Conservation (phyloP, 2,113 vertebrate genomes). For the Myotis brandtii region DNA sequence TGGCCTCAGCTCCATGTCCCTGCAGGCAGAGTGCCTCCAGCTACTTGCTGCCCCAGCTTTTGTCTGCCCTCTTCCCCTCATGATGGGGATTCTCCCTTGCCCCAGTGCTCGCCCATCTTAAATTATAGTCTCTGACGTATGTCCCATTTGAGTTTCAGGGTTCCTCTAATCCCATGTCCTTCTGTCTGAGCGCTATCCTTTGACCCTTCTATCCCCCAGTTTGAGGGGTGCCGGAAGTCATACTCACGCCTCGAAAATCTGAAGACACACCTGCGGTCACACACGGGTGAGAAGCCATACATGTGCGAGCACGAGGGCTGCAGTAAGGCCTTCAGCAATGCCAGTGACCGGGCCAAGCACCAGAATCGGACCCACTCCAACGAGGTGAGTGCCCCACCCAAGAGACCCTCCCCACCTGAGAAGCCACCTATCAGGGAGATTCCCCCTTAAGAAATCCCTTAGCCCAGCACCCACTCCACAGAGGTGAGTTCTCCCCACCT, state of each 20-base stretch:
- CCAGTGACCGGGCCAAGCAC: slow-evolving; percentile 97
- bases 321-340: slow-evolving; percentile 98
- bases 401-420: background rate
- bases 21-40: background rate
- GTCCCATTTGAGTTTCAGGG: background rate
- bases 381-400: slow-evolving; percentile 88
- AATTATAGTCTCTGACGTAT: background rate
- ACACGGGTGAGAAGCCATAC: slow-evolving; percentile 98
- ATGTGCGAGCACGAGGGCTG: slow-evolving; percentile 98
- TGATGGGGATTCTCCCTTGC: background rate
- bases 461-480: slow-evolving; percentile 31
- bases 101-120: background rate
- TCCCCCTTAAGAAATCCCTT: slow-evolving; percentile 35
- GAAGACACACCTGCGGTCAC: slow-evolving; percentile 97
- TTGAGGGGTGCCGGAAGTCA: slow-evolving; percentile 99
- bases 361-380: slow-evolving; percentile 99
- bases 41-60: background rate
- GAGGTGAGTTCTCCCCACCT: background rate
- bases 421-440: background rate
- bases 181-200: background rate
- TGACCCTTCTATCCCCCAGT: slow-evolving; percentile 84
- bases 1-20: background rate
- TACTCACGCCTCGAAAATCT: slow-evolving; percentile 98
- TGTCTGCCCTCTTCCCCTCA: background rate
- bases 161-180: background rate